Conservation (phyloP, 2,888 invertebrate species). For the Tipula helvola region DNA sequence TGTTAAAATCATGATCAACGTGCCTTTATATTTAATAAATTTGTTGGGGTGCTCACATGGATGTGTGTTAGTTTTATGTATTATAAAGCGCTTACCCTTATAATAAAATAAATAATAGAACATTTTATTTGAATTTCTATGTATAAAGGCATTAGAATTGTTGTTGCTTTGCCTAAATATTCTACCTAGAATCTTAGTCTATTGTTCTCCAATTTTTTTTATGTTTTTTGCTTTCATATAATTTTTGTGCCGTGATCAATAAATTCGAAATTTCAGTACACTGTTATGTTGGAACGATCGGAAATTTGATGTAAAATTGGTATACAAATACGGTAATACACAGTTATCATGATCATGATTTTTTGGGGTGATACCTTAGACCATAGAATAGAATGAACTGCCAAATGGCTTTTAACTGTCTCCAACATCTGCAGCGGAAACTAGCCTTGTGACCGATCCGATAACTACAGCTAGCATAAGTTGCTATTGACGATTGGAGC, state of each 20-base stretch:
- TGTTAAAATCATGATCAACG: background rate
- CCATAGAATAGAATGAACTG: too few relatives aligned
- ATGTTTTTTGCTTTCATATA: background rate
- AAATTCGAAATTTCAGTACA: background rate
- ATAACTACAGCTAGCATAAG: too few relatives aligned
- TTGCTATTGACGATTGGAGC: too few relatives aligned
- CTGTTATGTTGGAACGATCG: background rate
- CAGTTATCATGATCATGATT: too few relatives aligned
- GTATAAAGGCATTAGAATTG: background rate
- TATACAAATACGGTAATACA: background rate
- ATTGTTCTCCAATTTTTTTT: background rate
- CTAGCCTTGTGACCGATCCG: too few relatives aligned
- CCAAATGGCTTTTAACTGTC: too few relatives aligned
- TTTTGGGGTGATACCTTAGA: too few relatives aligned
- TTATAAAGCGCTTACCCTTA: background rate
- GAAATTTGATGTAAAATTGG: background rate
- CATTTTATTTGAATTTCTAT: background rate
- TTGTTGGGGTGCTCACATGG: background rate
- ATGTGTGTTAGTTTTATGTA: background rate
- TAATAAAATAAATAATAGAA: background rate
- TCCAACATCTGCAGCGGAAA: too few relatives aligned
- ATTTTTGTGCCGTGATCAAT: background rate
- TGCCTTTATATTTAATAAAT: background rate
- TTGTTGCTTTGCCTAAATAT: background rate
- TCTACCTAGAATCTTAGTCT: background rate